A percentile compares a stretch with the other conserved stretches of the same genome.
These are phyloP conservation scores for Brachyrhaphis roseni DNA, from an alignment of 2,797 vertebrate species.

Conservation along the genomic window DNA sequence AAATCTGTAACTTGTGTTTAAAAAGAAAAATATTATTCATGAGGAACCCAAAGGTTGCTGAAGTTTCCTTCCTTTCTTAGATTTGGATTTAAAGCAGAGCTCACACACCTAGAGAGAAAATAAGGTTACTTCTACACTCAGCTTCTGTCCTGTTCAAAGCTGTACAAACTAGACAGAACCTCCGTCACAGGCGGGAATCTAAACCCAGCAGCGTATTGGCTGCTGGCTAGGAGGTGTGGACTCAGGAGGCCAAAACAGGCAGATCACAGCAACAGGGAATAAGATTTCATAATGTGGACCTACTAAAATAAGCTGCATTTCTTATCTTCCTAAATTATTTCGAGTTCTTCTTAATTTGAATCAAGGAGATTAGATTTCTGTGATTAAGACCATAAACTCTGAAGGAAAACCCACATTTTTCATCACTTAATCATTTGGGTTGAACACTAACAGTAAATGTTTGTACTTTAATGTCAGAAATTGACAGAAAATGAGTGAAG, in stretches of 20 bases:
- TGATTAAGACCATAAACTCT: not conserved
- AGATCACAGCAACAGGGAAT: not conserved
- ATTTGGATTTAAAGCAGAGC: not conserved
- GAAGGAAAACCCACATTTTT: not conserved
- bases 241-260: slow-evolving; percentile 19
- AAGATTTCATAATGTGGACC: slow-evolving; percentile 25
- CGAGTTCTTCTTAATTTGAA: not conserved
- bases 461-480: not conserved
- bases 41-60: slow-evolving; percentile 3
- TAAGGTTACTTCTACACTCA: not conserved
- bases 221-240: slow-evolving; percentile 44
- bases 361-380: not conserved
- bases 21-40: not conserved
- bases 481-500: not conserved
- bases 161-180: slow-evolving; percentile 58
- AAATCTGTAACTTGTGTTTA: not conserved
- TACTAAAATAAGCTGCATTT: not conserved
- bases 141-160: slow-evolving; percentile 31
- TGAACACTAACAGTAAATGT: not conserved
- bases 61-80: not conserved
- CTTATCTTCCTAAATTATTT: not conserved
- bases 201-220: slow-evolving; percentile 56
- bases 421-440: not conserved
- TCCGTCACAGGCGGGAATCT: slow-evolving; percentile 37
- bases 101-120: not conserved